Percentiles rank a stretch among this genome's conserved stretches.
These are phyloP conservation scores for Delphinapterus leucas DNA, from an alignment of 2,113 vertebrate genomes.

Conservation along the genomic window DNA sequence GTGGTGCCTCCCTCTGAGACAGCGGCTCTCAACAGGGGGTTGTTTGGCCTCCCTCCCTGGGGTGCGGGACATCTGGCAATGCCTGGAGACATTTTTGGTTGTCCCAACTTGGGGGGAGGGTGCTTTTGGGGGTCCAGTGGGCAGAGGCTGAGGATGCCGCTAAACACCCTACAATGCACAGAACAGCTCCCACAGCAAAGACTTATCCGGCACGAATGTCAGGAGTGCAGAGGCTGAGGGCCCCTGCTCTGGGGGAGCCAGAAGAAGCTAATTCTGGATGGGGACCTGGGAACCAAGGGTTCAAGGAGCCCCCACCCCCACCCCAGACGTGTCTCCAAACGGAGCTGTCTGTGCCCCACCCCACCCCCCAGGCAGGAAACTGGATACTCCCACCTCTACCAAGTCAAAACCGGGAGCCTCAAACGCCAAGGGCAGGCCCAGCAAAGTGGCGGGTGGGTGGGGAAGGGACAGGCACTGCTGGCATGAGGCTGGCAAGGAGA, in stretches of 20 bases:
- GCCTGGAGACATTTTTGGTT: neutral
- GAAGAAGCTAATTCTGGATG: neutral
- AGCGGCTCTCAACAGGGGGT: neutral
- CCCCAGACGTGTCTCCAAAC: neutral
- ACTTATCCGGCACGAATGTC: neutral
- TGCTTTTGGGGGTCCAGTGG: neutral
- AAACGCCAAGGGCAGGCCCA: neutral
- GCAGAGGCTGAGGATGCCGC: neutral
- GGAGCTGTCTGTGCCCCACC: neutral
- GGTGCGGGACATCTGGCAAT: neutral
- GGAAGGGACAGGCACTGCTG: neutral
- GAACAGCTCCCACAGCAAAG: neutral
- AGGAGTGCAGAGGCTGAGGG: neutral
- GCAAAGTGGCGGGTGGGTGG: neutral
- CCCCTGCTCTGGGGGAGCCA: neutral
- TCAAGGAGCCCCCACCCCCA: neutral
- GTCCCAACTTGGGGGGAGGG: neutral
- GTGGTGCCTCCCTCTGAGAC: neutral
- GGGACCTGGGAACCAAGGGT: neutral
- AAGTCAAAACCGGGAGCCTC: neutral
- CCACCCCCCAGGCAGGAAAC: neutral
- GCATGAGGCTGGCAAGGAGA: conserved; percentile 58
- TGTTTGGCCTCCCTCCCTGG: neutral
- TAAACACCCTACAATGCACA: neutral
- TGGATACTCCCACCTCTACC: neutral